phyloP scores from a whole-genome alignment of 2,113 vertebrate species.

The Chunga burmeisteri region DNA sequence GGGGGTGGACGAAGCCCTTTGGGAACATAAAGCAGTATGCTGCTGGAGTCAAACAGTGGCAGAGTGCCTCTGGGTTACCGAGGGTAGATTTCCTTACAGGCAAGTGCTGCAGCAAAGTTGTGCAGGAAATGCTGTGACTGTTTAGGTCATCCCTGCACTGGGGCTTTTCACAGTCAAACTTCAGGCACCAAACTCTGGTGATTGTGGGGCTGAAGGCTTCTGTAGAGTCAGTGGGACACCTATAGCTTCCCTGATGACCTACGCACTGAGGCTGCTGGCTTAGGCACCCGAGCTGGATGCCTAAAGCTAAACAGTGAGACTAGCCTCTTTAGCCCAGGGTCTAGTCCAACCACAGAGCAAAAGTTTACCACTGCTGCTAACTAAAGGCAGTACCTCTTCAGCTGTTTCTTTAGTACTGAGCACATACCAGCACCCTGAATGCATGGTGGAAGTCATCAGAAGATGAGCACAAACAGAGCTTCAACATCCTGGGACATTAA shows the following conservation, averaged over 20 bases:
- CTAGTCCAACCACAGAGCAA: neutral
- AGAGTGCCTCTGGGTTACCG: neutral
- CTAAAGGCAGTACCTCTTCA: neutral
- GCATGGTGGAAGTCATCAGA: neutral
- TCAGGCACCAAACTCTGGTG: neutral
- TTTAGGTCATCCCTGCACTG: neutral
- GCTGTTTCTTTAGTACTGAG: neutral
- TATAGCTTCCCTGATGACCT: neutral
- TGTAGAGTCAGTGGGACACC: neutral
- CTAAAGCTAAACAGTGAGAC: neutral
- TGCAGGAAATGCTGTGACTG: rapidly evolving
- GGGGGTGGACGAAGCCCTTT: neutral
- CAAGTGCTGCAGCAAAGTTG: neutral
- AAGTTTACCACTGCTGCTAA: neutral
- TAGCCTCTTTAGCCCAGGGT: neutral
- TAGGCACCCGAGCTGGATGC: neutral
- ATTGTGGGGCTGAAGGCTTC: neutral
- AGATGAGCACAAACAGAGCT: neutral
- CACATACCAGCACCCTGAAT: neutral
- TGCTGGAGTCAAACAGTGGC: neutral
- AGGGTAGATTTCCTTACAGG: neutral
- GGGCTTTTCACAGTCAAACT: neutral
- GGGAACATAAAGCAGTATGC: neutral
- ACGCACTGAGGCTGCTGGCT: neutral
- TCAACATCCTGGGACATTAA: neutral